phyloP scores from a whole-genome alignment of 2,888 invertebrate genomes.

The Creontiades dilutus region DNA sequence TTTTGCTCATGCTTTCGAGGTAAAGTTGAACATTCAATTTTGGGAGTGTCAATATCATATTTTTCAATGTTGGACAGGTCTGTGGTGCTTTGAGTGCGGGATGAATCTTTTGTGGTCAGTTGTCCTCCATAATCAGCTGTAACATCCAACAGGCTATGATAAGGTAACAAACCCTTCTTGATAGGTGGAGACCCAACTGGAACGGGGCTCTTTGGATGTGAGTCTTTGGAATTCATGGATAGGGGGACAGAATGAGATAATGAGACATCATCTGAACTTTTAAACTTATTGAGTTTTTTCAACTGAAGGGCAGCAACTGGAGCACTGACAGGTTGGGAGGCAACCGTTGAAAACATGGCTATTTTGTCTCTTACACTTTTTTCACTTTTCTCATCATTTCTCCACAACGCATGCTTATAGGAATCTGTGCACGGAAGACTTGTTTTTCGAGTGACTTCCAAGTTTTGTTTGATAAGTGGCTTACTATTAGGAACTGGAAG shows the following conservation, averaged over 20 bases:
- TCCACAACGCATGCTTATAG: constrained; percentile 75
- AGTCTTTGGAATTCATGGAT: constrained; percentile 57
- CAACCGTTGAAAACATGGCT: constrained; percentile 87
- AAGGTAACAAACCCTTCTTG: constrained; percentile 66
- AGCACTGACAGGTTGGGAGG: constrained; percentile 74
- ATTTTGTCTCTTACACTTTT: constrained; percentile 92
- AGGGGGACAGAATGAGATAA: constrained; percentile 76
- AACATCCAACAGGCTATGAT: constrained; percentile 72
- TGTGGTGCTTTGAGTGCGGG: constrained; percentile 75
- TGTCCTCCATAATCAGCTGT: constrained; percentile 65
- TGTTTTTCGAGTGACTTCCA: constrained; percentile 62
- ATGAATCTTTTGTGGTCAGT: constrained; percentile 55
- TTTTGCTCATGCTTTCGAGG: constrained; percentile 73
- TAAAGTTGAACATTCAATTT: constrained; percentile 72
- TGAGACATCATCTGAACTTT: constrained; percentile 79
- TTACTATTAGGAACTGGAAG: constrained; percentile 66
- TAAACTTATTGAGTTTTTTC: constrained; percentile 79
- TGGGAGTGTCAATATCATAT: constrained; percentile 28
- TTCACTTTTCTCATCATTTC: constrained; percentile 88
- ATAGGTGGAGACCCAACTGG: constrained; percentile 23
- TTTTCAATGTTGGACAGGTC: constrained; percentile 74
- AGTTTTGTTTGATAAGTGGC: constrained; percentile 50
- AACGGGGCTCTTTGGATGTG: neutral
- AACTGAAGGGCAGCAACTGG: constrained; percentile 75
- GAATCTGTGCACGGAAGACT: constrained; percentile 64